Conservation (phyloP, 2,113 vertebrate genomes). For the Paradisaea rubra region DNA sequence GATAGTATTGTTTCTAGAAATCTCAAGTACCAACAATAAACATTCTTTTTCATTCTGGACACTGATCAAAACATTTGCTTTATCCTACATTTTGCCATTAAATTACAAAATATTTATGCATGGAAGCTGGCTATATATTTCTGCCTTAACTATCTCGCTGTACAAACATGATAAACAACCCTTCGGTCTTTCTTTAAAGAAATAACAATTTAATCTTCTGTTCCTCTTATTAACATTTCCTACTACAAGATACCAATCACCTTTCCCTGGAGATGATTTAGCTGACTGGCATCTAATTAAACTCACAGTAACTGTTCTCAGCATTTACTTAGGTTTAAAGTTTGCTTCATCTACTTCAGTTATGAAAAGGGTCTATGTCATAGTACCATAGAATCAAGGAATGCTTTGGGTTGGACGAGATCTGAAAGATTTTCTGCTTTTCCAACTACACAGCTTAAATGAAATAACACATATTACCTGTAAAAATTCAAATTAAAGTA, state of each 20-base stretch:
- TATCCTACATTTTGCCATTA: conserved; percentile 23
- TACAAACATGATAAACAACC: not conserved
- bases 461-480: not conserved
- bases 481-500: not conserved
- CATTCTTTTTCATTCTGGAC: conserved; percentile 8
- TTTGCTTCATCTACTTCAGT: not conserved
- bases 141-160: not conserved
- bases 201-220: not conserved
- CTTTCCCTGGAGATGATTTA: not conserved
- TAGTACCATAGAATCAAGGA: not conserved
- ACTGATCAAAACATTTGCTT: conserved; percentile 27
- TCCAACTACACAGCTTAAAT: not conserved
- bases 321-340: not conserved
- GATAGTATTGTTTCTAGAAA: conserved; percentile 9
- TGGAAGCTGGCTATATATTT: not conserved
- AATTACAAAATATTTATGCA: conserved; percentile 39
- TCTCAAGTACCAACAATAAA: conserved; percentile 15
- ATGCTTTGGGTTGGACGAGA: not conserved
- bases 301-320: not conserved
- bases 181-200: not conserved
- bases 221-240: not conserved
- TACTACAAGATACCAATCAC: not conserved
- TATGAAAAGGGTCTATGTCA: not conserved
- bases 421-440: not conserved
- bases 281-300: not conserved